Percentiles rank a stretch among this genome's conserved stretches.
These are phyloP conservation scores for Chlamydotis undulata DNA, from an alignment of 2,113 vertebrate genomes.

Conservation along the genomic window DNA sequence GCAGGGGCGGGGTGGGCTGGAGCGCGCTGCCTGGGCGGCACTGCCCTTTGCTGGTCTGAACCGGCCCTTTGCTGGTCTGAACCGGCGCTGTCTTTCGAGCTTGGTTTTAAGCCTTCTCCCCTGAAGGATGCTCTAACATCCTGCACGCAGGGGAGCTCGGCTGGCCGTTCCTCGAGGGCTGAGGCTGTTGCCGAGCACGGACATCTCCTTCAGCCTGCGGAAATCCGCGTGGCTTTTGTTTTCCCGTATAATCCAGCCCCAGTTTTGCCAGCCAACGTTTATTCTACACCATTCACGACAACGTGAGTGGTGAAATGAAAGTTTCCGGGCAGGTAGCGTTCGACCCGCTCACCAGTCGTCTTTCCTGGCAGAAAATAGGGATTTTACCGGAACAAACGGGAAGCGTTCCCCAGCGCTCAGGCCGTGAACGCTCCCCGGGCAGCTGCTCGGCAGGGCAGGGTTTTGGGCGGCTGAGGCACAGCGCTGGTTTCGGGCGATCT, in stretches of 20 bases:
- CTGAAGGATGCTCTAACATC: neutral
- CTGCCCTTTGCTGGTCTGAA: too few species aligned
- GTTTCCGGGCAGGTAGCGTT: neutral
- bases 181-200: neutral
- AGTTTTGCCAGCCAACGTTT: neutral
- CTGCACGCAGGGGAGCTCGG: neutral
- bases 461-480: neutral
- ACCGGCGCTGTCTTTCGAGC: neutral
- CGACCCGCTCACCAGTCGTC: neutral
- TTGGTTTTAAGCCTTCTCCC: neutral
- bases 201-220: neutral
- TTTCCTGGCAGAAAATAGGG: neutral
- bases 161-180: neutral
- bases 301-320: neutral
- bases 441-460: neutral
- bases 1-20: neutral
- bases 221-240: neutral
- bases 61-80: too few species aligned
- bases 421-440: neutral
- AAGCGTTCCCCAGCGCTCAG: neutral
- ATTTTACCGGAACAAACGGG: neutral
- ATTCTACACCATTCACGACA: neutral
- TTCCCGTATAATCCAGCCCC: fast-evolving
- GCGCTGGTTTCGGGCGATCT: neutral
- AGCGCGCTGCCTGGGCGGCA: fast-evolving